These are phyloP conservation scores for Miltochrista miniata DNA, from an alignment of 2,888 invertebrate species.

Conservation along the genomic window DNA sequence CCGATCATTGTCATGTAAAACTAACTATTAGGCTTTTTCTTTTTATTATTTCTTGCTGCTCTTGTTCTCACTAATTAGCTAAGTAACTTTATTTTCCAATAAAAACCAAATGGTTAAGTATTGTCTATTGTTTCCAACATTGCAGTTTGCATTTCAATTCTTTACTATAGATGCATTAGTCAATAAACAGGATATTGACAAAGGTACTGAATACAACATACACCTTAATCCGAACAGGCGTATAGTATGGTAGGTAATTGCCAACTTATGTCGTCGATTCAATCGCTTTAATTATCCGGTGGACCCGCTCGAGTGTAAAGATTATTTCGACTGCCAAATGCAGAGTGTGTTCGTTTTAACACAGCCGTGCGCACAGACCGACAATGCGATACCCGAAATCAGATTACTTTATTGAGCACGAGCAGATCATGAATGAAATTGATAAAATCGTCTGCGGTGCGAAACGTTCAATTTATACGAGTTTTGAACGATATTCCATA, in stretches of 20 bases:
- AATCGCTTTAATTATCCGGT: slow-evolving; percentile 67
- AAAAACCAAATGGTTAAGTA: too few relatives aligned
- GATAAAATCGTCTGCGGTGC: slow-evolving; percentile 71
- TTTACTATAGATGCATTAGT: too few relatives aligned
- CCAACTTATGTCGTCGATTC: slow-evolving; percentile 70
- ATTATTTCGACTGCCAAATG: slow-evolving; percentile 73
- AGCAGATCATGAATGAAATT: slow-evolving; percentile 73
- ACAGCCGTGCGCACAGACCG: slow-evolving; percentile 45
- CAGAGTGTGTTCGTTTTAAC: slow-evolving; percentile 51
- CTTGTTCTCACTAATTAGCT: too few relatives aligned
- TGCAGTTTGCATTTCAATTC: too few relatives aligned
- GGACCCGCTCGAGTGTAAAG: slow-evolving; percentile 63
- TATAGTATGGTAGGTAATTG: slow-evolving; percentile 68
- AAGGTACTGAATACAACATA: slow-evolving; percentile 16
- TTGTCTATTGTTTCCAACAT: too few relatives aligned
- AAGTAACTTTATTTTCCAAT: too few relatives aligned
- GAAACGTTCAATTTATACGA: slow-evolving; percentile 52
- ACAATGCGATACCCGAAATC: slow-evolving; percentile 70
- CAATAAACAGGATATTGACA: slow-evolving; percentile 3
- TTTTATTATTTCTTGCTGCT: too few relatives aligned
- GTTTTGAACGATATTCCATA: slow-evolving; percentile 41
- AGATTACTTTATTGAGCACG: slow-evolving; percentile 71
- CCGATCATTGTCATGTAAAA: too few relatives aligned
- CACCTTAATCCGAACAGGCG: slow-evolving; percentile 57
- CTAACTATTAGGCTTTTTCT: too few relatives aligned